Evolutionary conservation across 2,888 invertebrate genomes (phyloP), one percentile per base, ranked within the genome.

Genomic region (Penaeus monodon): DNA sequence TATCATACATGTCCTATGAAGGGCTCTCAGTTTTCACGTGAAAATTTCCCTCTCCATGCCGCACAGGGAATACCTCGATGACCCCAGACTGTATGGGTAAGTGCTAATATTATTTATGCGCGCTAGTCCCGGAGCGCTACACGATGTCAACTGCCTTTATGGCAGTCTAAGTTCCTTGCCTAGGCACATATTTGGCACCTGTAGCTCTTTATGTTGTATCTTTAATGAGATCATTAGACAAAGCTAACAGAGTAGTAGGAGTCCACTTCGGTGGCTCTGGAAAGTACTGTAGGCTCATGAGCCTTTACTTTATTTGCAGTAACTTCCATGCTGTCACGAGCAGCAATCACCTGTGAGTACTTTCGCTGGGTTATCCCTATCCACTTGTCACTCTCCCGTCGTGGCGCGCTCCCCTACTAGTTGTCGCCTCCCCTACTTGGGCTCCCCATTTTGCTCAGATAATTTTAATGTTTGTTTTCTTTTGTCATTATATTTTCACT

Each of bases 31-130:
- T 89, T 83, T 88, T 86, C 85, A 79, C 73, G 66, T 49, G 57
- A 68, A 65, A 78, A 84, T 86, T 88, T 78, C 86, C 78, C 85
- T 83, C 85, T 84, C 81, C 86, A 82, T 81, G 82, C 84, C 85
- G 64, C 88, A 85, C 79, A 90, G 90, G 80, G 90, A 90, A 68
- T 90, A 90, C 81, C 85, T 87, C 27, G 90, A 90, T 33, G 90
- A 90, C 68, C 88, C 88, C 20, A 87, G 88, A 66, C 73, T 90
- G 78, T 90, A 90, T 68, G 90, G 90, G 90, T 90, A 86, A 90
- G 90, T 89, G 77, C 68, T 33, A 85, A n/a, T 14, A 70, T 22
- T 81, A 68, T 70, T 68, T 38, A 81, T 70, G 68, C 68, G 81
- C 81, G 81, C 81, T 81, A 81, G 81, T 81, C 81, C 81, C 70